Evolutionary conservation across 2,797 vertebrate species (phyloP).

Genomic region (Triplophysa bombifrons): DNA sequence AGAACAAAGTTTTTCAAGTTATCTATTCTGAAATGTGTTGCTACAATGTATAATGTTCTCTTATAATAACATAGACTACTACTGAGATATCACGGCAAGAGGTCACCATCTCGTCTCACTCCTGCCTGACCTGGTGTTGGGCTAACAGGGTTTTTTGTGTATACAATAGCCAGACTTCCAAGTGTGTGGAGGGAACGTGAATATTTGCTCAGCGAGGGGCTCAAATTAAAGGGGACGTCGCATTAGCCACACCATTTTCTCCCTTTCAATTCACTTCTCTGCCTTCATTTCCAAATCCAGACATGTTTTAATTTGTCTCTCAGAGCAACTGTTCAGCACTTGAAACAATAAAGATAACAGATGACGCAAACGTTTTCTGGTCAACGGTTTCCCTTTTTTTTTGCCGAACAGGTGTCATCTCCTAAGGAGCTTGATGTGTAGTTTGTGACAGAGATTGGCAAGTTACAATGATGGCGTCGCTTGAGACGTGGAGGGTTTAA

Average conservation of each 20-base stretch:
- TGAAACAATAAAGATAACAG: background rate
- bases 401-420: constrained; percentile 27
- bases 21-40: no score
- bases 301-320: constrained; percentile 46
- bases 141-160: constrained; percentile 54
- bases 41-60: constrained; percentile 24
- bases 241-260: constrained; percentile 51
- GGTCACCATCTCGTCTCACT: constrained; percentile 45
- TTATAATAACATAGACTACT: constrained; percentile 52
- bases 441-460: constrained; percentile 53
- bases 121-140: constrained; percentile 58
- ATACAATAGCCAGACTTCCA: constrained; percentile 54
- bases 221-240: constrained; percentile 42
- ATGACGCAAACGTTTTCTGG: constrained; percentile 4
- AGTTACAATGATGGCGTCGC: constrained; percentile 40
- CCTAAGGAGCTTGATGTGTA: constrained; percentile 44
- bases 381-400: constrained; percentile 9
- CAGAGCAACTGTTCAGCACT: background rate
- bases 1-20: no score
- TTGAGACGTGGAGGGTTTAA: constrained; percentile 45
- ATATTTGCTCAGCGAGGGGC: constrained; percentile 56
- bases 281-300: constrained; percentile 36
- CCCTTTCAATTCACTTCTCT: constrained; percentile 50
- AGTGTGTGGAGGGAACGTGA: constrained; percentile 56
- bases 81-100: constrained; percentile 52